Evolutionary conservation across 2,113 vertebrate species (phyloP).

Genomic region (Lepus americanus): DNA sequence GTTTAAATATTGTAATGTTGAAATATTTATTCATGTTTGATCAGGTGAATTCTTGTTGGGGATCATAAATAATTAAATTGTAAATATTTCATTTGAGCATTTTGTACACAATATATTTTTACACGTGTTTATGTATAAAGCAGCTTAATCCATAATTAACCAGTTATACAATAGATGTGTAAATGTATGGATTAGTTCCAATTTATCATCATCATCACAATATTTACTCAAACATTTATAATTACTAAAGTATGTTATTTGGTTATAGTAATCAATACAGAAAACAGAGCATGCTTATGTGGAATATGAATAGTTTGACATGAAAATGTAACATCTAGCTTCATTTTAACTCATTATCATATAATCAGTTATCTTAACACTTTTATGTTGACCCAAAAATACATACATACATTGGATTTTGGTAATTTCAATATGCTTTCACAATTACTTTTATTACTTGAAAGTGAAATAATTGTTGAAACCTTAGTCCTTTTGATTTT

Average conservation of each 20-base stretch:
- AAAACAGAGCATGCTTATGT: background rate
- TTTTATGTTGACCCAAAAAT: background rate
- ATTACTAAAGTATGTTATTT: background rate
- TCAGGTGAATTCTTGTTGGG: background rate
- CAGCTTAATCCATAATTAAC: background rate
- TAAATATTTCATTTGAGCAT: background rate
- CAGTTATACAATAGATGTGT: background rate
- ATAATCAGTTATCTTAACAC: background rate
- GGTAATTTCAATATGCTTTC: background rate
- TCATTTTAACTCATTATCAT: background rate
- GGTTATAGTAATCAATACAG: background rate
- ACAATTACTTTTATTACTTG: background rate
- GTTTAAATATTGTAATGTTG: background rate
- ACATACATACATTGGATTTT: background rate
- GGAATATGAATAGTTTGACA: background rate
- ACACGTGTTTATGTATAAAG: background rate
- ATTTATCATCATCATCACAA: background rate
- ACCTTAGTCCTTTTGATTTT: background rate
- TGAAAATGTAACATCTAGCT: background rate
- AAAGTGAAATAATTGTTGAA: background rate
- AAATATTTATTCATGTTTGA: background rate
- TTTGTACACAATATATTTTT: background rate
- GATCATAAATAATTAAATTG: background rate
- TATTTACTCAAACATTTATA: background rate
- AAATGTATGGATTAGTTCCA: background rate